Evolutionary conservation across 2,888 invertebrate genomes (phyloP).

Genomic region (Phymatocera aterrima): DNA sequence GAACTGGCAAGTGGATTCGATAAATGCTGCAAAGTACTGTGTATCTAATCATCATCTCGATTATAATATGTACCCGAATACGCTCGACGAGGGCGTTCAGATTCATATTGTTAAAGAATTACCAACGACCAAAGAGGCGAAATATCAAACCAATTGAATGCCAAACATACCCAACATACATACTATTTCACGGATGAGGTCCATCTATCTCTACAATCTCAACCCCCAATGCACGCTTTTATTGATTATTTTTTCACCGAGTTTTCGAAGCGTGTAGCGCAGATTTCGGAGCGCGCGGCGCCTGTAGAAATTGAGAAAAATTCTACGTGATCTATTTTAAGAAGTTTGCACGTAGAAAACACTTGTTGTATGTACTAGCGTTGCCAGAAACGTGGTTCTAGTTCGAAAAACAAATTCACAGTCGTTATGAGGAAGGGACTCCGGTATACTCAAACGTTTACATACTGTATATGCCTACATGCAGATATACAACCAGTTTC

Average conservation of each 20-base stretch:
- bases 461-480: background rate
- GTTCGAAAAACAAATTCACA: background rate
- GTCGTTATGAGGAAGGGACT: background rate
- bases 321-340: constrained; percentile 8
- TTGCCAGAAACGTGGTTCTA: constrained; percentile 27
- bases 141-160: background rate
- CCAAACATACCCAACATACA: background rate
- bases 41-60: constrained; percentile 9
- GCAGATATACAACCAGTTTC: background rate
- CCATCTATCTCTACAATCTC: background rate
- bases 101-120: background rate
- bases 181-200: background rate
- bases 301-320: background rate
- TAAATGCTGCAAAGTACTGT: background rate
- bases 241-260: background rate
- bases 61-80: background rate
- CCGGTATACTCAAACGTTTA: background rate
- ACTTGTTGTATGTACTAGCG: constrained; percentile 15
- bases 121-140: background rate
- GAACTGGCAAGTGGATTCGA: background rate
- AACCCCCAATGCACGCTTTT: background rate
- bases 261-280: background rate
- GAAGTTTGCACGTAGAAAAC: constrained; percentile 20
- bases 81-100: background rate
- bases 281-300: background rate